Base-by-base conservation (phyloP, 2,797 vertebrate genomes). In the Diplodus puntazzo region DNA sequence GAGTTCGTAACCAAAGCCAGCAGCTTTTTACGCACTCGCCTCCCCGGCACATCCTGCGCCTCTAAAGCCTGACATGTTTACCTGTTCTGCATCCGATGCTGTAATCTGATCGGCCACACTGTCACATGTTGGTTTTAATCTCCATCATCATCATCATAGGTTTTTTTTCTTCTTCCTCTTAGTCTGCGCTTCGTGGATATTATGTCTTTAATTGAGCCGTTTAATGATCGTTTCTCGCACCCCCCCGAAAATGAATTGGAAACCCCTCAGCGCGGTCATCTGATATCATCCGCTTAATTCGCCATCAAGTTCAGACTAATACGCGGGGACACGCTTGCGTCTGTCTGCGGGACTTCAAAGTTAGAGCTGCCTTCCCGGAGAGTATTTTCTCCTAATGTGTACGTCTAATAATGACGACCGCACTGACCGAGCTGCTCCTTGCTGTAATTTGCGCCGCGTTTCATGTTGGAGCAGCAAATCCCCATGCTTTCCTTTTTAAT, bases 401-500 rank as follows among this genome's bases (percentile, higher is more conserved):
- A 93, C 92, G 89, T 94, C 91, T 94, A 94, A 95, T 94, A 95
- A 90, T 53, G 89, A 85, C 81, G 88, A 92, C 92, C 93, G 78
- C 93, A 92, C 87, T 87, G 91, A 89, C 92, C 90, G 39, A 84
- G 89, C 85, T 70, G 78, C 87, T 87, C 68, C 83, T 87, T 79
- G 89, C 94, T 95, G 94, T 95, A 95, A 95, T 95, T 94, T 94
- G 91, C 74, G 90, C 88, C 81, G 89, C 91, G 90, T 95, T 95
- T 95, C 94, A 95, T 94, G 93, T 95, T 85, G 73, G 62, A 92
- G 92, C 92, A 93, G 92, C 92, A 94, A 95, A 95, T 95, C 91
- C 96, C 94, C 94, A 64, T 94, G 95, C 95, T 93, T 96, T 96
- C 93, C 96, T 96, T 96, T 97, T 97, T 95, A 95, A 96, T 96